These are phyloP conservation scores for Rhinopomastus cyanomelas DNA, from an alignment of 2,113 vertebrate genomes.

Conservation along the genomic window DNA sequence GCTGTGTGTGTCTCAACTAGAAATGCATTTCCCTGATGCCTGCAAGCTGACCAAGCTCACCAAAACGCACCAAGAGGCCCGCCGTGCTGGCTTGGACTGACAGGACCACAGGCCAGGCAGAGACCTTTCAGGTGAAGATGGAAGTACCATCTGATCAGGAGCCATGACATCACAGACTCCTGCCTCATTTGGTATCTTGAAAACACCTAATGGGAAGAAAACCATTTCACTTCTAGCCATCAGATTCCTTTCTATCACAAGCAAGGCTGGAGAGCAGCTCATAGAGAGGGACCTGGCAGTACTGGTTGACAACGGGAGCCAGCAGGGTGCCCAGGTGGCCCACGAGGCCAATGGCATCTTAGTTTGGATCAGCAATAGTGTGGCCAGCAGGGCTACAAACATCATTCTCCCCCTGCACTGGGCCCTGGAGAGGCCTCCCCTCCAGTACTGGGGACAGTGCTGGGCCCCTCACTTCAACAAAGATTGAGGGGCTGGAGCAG, in stretches of 20 bases:
- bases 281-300: too few species aligned
- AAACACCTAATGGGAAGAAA: not conserved
- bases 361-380: too few species aligned
- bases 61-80: not conserved
- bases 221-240: not conserved
- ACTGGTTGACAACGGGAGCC: too few species aligned
- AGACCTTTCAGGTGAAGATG: not conserved
- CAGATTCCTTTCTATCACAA: not conserved
- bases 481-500: too few species aligned
- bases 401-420: too few species aligned
- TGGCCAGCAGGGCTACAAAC: too few species aligned
- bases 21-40: not conserved
- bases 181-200: not conserved
- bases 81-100: not conserved
- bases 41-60: not conserved
- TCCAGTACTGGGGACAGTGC: too few species aligned
- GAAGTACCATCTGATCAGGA: not conserved
- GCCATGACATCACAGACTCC: not conserved
- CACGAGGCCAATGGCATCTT: too few species aligned
- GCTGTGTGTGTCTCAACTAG: not conserved
- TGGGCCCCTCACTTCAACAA: too few species aligned
- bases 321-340: too few species aligned
- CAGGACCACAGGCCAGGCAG: not conserved
- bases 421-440: too few species aligned
- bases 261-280: too few species aligned